Conservation (phyloP, 1,140 invertebrate genomes). For the Cydia amplana region DNA sequence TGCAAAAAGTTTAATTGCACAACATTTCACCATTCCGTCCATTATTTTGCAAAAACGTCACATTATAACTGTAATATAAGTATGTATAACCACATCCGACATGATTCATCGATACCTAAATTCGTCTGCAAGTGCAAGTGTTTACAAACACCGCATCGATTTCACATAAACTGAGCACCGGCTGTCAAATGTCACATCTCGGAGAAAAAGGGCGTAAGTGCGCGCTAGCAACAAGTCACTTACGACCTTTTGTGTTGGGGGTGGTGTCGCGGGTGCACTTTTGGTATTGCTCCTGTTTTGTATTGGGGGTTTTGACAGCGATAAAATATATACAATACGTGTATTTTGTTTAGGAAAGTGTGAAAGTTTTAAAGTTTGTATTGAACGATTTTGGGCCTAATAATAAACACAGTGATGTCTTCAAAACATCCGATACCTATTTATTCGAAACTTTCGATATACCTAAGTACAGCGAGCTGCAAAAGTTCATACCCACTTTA, state of each 20-base stretch:
- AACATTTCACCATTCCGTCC: not conserved
- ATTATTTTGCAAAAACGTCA: not conserved
- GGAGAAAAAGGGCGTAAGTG: not conserved
- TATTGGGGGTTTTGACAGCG: not conserved
- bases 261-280: not conserved
- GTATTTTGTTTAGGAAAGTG: not conserved
- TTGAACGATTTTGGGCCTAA: not conserved
- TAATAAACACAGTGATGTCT: not conserved
- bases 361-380: not conserved
- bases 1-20: not conserved
- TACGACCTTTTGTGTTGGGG: not conserved
- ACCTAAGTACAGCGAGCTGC: too few relatives aligned
- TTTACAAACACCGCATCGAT: constrained; percentile 78
- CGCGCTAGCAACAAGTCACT: not conserved
- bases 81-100: not conserved
- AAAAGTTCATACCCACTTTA: too few relatives aligned
- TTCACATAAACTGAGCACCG: constrained; percentile 71
- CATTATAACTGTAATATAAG: not conserved
- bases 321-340: constrained; percentile 1
- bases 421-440: not conserved
- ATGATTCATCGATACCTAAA: constrained; percentile 4
- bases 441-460: not conserved
- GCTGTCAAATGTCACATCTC: constrained; percentile 21
- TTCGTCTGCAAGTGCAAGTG: constrained; percentile 52
- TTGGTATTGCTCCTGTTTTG: not conserved